Base-by-base conservation (phyloP, 2,888 invertebrate genomes). In the Lasius platythorax region DNA sequence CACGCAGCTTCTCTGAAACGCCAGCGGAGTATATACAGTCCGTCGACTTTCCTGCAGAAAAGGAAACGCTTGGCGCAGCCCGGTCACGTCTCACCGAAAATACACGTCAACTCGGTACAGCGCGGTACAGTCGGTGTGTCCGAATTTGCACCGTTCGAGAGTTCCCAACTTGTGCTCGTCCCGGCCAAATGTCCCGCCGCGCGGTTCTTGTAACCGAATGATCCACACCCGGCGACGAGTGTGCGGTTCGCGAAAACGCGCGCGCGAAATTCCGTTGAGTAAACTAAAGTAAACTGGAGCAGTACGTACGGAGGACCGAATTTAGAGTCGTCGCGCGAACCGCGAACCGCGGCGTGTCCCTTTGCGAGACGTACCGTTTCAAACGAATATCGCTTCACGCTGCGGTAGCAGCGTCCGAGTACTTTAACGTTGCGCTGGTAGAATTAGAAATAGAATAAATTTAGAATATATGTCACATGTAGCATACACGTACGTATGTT, bases 161-260 rank as follows among this genome's bases (percentile, higher is more conserved):
- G 90, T 88, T 87, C 83, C 37, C 78, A 89, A 89, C 89, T 23
- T 89, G 85, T 84, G 85, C 90, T 86, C 82, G 87, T 88, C 79
- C 37, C 58, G 72, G 68, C 85, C 90, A 88, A 90, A 89, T 88
- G 90, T 87, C 85, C 87, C 84, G 79, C 84, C 83, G 37, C 58
- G 82, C 76, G 84, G 83, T 83, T 84, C 90, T 84, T 84, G 87
- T 87, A 87, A 82, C 87, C 84, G 76, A 79, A 83, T 70, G 86
- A 90, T 84, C 81, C 82, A 86, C 87, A 84, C 89, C 85, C 87
- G 86, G 87, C 88, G 85, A 84, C 66, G 84, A 89, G 89, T 56
- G 68, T 37, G 37, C 68, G 37, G 66, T 87, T 84, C 82, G 87
- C 82, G 79, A 67, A 53, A 53, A 88, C 78, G 73, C 85, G 87